phyloP scores from a whole-genome alignment of 2,113 vertebrate species.

The Jacana jacana region DNA sequence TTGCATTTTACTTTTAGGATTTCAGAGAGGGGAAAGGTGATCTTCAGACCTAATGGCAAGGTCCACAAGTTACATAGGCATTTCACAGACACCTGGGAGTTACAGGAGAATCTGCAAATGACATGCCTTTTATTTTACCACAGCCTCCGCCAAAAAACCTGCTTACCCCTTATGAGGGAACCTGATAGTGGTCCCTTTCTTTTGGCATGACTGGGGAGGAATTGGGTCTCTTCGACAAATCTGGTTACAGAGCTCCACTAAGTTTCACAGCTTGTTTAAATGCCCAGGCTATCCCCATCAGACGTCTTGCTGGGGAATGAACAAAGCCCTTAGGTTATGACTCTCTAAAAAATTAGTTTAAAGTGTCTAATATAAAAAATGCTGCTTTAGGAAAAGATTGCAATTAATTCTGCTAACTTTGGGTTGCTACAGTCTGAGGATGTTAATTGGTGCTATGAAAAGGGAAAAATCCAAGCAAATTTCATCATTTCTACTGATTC shows the following conservation, averaged over 20 bases:
- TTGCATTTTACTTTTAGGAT: background rate
- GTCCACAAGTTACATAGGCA: background rate
- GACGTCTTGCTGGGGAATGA: background rate
- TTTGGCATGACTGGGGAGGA: background rate
- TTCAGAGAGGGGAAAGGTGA: background rate
- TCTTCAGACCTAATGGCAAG: background rate
- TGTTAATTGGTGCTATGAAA: background rate
- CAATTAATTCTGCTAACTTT: background rate
- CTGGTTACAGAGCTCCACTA: background rate
- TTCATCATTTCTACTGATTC: background rate
- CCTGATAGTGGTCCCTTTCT: background rate
- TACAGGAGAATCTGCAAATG: background rate
- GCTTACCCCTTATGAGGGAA: background rate
- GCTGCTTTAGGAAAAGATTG: background rate
- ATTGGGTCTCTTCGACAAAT: accelerated
- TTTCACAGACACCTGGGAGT: background rate
- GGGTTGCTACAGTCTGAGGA: background rate
- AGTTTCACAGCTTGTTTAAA: background rate
- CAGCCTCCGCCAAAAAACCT: background rate
- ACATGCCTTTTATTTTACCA: background rate
- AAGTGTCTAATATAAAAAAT: background rate
- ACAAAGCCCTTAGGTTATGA: background rate
- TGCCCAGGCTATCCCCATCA: background rate
- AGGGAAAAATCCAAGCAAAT: background rate
- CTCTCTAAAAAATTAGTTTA: background rate